phyloP scores from a whole-genome alignment of 2,113 vertebrate species.

The Megaceryle torquata region DNA sequence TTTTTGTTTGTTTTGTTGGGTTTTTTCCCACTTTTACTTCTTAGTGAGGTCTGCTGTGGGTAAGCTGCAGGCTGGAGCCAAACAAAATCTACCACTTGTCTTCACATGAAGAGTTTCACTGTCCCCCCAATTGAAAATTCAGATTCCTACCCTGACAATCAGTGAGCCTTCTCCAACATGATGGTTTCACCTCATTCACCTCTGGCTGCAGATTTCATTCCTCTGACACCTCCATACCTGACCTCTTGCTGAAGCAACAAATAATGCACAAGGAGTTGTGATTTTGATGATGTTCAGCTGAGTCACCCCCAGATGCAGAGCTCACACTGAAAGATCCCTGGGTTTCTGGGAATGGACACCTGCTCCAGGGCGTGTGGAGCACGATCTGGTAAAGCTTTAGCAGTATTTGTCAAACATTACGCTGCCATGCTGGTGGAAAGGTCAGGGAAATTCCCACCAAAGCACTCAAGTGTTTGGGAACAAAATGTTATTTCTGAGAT shows the following conservation, averaged over 20 bases:
- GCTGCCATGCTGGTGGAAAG: background rate
- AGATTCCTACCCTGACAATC: background rate
- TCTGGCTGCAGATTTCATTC: background rate
- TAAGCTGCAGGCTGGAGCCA: background rate
- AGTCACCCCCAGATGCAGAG: background rate
- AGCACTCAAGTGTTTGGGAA: background rate
- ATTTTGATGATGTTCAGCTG: background rate
- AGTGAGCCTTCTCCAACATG: fast-evolving
- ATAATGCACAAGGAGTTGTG: background rate
- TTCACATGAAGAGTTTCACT: background rate
- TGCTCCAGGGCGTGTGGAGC: background rate
- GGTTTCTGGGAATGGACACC: background rate
- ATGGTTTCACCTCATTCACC: background rate
- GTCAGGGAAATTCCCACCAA: background rate
- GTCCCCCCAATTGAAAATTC: background rate
- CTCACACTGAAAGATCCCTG: background rate
- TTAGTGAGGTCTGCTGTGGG: background rate
- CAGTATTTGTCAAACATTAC: constrained; percentile 8
- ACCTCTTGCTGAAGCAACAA: background rate
- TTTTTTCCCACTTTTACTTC: background rate
- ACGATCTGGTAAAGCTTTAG: background rate
- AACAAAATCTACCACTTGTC: background rate
- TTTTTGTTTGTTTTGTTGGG: background rate
- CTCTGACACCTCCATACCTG: background rate
- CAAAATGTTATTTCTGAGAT: background rate